Conservation (phyloP, 2,888 invertebrate genomes). For the Blera fallax region DNA sequence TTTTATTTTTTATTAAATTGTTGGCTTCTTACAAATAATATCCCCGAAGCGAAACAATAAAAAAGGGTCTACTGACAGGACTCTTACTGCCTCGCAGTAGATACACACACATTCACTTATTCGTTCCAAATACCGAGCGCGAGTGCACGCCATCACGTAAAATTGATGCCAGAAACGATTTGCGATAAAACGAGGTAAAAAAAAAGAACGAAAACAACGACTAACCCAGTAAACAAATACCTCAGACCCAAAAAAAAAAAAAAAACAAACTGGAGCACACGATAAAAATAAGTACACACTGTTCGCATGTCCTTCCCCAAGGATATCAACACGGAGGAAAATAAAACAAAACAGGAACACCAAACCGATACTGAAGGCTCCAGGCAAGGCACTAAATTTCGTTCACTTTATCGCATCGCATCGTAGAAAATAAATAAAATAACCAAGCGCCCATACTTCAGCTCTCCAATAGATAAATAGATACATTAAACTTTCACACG, state of each 20-base stretch:
- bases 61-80: background rate
- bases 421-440: slow-evolving; percentile 13
- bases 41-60: slow-evolving; percentile 15
- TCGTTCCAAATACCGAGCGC: slow-evolving; percentile 11
- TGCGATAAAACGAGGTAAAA: slow-evolving; percentile 31
- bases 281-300: slow-evolving; percentile 33
- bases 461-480: slow-evolving; percentile 39
- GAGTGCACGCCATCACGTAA: slow-evolving; percentile 37
- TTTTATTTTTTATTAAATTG: slow-evolving; percentile 52
- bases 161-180: slow-evolving; percentile 51
- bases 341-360: background rate
- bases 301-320: slow-evolving; percentile 6
- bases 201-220: background rate
- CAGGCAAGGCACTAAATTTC: slow-evolving; percentile 19
- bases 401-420: slow-evolving; percentile 22
- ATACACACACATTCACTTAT: background rate
- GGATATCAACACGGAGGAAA: background rate
- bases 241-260: background rate
- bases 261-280: background rate
- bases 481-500: slow-evolving; percentile 29
- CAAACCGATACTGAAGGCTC: background rate
- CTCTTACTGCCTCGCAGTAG: background rate
- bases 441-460: background rate
- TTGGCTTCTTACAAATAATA: slow-evolving; percentile 47
- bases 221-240: slow-evolving; percentile 16